Conservation (phyloP, 1,140 invertebrate genomes). For the Mycetomoellerius zeteki region DNA sequence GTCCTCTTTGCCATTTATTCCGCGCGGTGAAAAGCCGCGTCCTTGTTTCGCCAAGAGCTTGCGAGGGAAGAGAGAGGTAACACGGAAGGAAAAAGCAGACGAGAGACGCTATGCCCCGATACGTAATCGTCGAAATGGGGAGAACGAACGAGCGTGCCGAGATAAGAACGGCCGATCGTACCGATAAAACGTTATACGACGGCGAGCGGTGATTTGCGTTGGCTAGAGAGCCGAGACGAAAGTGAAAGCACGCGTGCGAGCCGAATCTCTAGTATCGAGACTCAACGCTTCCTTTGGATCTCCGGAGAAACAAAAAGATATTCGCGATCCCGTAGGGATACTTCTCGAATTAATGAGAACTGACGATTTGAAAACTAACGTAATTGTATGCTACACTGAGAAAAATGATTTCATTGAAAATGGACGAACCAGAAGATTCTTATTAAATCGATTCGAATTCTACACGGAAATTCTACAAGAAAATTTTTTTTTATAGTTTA, state of each 20-base stretch:
- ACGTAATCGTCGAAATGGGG: neutral
- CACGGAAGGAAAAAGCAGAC: neutral
- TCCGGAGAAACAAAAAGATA: neutral
- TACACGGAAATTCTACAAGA: no score
- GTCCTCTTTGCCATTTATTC: constrained; percentile 17
- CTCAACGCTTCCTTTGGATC: neutral
- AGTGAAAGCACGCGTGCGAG: constrained; percentile 47
- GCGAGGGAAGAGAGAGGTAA: neutral
- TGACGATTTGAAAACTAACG: neutral
- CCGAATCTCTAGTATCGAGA: neutral
- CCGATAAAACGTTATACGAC: constrained; percentile 18
- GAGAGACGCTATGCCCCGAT: neutral
- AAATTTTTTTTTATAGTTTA: no score
- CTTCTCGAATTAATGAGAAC: neutral
- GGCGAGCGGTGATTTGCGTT: neutral
- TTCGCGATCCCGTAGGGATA: neutral
- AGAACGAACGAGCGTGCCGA: constrained; percentile 10
- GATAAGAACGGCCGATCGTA: constrained; percentile 44
- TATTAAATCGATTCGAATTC: no score
- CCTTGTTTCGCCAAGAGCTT: constrained; percentile 32
- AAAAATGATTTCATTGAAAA: no score
- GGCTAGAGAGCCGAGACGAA: constrained; percentile 35
- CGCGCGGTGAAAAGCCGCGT: constrained; percentile 25
- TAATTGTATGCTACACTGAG: no score
- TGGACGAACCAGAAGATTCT: no score